phyloP scores from a whole-genome alignment of 1,140 invertebrate species.

The Probaryconus sp. region DNA sequence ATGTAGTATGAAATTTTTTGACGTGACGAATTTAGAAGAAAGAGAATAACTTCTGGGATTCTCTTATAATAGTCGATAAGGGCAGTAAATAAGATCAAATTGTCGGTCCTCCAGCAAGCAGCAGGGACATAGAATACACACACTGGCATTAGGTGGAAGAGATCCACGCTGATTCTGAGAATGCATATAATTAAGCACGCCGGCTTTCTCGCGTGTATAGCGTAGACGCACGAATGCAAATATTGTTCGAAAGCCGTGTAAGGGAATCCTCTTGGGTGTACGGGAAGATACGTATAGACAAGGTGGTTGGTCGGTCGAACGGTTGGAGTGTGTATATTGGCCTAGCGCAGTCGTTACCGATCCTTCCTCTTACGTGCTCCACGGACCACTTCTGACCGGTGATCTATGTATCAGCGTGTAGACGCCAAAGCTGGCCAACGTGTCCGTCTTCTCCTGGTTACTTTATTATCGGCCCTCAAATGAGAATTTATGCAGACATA shows the following conservation, averaged over 20 bases:
- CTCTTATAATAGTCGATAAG: conserved; percentile 62
- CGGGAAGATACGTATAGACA: conserved; percentile 6
- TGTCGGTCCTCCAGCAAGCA: conserved; percentile 62
- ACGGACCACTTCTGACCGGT: conserved; percentile 57
- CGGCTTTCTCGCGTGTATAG: conserved; percentile 50
- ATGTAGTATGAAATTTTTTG: not conserved
- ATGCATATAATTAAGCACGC: conserved; percentile 74
- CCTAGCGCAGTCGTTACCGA: conserved; percentile 2
- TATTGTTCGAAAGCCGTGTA: conserved; percentile 54
- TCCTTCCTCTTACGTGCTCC: conserved; percentile 19
- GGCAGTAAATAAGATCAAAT: conserved; percentile 65
- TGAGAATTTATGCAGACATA: conserved; percentile 77
- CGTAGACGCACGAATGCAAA: conserved; percentile 62
- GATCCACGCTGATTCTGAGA: conserved; percentile 71
- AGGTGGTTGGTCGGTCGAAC: too few species aligned
- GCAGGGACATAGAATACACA: conserved; percentile 65
- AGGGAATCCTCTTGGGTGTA: conserved; percentile 39
- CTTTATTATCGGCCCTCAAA: conserved; percentile 76
- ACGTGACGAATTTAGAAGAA: not conserved
- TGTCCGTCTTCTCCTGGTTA: conserved; percentile 70
- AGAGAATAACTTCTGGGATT: too few species aligned
- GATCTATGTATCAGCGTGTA: conserved; percentile 70
- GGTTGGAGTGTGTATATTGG: conserved; percentile 10
- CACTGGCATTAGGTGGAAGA: conserved; percentile 66
- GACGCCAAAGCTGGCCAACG: conserved; percentile 64